Evolutionary conservation across 2,888 invertebrate species (phyloP).

Genomic region (Temnothorax ravouxi): DNA sequence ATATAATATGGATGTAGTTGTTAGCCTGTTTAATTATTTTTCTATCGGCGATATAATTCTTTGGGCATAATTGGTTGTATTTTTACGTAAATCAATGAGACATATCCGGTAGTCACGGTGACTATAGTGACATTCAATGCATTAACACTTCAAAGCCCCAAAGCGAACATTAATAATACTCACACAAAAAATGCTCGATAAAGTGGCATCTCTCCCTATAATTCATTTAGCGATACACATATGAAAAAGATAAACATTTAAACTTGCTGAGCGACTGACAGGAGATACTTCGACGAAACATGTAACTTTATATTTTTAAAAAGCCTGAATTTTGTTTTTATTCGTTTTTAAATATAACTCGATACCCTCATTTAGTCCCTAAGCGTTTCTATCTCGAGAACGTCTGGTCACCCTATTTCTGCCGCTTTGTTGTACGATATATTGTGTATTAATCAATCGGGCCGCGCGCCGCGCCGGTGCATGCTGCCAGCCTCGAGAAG

Average conservation of each 20-base stretch:
- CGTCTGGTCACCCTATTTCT: neutral
- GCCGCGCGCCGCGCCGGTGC: neutral
- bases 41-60: neutral
- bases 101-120: slow-evolving; percentile 2
- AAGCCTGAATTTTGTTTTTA: too few relatives aligned
- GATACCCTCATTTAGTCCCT: slow-evolving; percentile 49
- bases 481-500: slow-evolving; percentile 9
- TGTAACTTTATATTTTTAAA: neutral
- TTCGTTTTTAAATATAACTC: slow-evolving; percentile 56
- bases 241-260: neutral
- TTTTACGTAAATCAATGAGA: slow-evolving; percentile 34
- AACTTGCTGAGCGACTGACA: neutral
- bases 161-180: slow-evolving; percentile 38
- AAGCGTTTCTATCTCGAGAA: neutral
- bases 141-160: slow-evolving; percentile 10
- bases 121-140: slow-evolving; percentile 26
- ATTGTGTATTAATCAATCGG: slow-evolving; percentile 40
- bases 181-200: neutral
- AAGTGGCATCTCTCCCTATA: neutral
- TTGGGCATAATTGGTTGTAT: slow-evolving; percentile 2
- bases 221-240: slow-evolving; percentile 9
- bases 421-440: slow-evolving; percentile 7
- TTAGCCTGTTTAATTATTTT: neutral
- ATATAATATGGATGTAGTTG: neutral
- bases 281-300: neutral